Evolutionary conservation across 2,797 vertebrate genomes (phyloP).

Genomic region (Buphagus erythrorhynchus): DNA sequence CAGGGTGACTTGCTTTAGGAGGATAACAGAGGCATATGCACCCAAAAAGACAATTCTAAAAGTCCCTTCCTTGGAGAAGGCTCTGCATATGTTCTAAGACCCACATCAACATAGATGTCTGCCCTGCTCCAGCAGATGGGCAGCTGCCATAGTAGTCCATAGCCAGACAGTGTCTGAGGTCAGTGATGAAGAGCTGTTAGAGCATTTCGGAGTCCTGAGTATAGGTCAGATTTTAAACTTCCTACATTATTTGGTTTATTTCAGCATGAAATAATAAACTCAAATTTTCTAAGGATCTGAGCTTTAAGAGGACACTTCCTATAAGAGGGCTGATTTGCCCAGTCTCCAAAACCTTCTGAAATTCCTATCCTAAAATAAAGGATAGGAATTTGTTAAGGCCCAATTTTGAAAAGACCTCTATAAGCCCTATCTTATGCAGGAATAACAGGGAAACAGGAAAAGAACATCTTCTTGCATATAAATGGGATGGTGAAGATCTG

Average conservation of each 20-base stretch:
- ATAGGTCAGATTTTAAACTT: background rate
- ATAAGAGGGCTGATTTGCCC: background rate
- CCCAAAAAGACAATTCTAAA: background rate
- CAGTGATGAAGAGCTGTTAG: background rate
- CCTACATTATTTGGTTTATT: background rate
- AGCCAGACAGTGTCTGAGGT: background rate
- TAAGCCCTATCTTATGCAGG: background rate
- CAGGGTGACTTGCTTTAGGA: background rate
- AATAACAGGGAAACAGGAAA: background rate
- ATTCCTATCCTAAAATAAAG: background rate
- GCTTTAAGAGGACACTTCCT: background rate
- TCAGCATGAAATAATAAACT: background rate
- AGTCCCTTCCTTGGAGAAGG: background rate
- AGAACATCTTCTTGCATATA: background rate
- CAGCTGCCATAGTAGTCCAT: background rate
- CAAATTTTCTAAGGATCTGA: background rate
- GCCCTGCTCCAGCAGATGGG: accelerated
- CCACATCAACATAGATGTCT: background rate
- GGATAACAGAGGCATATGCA: background rate
- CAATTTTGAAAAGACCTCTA: background rate
- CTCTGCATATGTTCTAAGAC: background rate
- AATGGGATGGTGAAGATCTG: background rate
- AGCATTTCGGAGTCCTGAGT: background rate
- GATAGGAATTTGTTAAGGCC: background rate
- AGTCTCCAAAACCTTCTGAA: background rate